Evolutionary conservation across 2,113 vertebrate genomes (phyloP).

Genomic region (Toxostoma redivivum): DNA sequence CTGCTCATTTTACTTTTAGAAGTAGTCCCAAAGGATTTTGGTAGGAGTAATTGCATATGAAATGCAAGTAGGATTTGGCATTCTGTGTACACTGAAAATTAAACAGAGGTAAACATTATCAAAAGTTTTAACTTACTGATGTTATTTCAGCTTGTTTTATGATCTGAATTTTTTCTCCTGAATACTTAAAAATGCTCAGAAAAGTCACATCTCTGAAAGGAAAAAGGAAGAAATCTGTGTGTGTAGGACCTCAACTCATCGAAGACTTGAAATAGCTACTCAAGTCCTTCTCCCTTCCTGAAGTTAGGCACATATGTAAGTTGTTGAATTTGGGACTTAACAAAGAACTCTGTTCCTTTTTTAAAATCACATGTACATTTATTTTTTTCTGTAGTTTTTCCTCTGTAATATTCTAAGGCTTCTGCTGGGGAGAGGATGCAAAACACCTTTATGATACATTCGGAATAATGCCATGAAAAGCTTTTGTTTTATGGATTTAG

Average conservation of each 20-base stretch:
- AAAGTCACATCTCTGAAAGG: background rate
- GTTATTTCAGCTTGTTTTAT: background rate
- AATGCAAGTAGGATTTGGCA: background rate
- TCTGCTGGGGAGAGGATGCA: background rate
- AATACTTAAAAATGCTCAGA: background rate
- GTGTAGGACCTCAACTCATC: background rate
- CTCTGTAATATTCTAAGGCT: background rate
- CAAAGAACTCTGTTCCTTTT: background rate
- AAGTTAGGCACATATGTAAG: background rate
- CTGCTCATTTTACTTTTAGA: slow-evolving; percentile 2
- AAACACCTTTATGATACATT: background rate
- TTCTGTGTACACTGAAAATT: slow-evolving; percentile 11
- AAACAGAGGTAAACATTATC: background rate
- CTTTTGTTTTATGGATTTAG: background rate
- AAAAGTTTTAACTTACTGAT: background rate
- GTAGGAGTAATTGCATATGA: slow-evolving; percentile 1
- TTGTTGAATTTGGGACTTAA: background rate
- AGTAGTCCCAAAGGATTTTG: slow-evolving; percentile 18
- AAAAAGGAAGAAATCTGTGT: background rate
- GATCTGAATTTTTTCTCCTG: background rate
- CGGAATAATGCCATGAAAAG: background rate
- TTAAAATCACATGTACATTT: background rate
- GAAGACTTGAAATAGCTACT: background rate
- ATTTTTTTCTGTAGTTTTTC: background rate
- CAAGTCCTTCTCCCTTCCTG: background rate